Evolutionary conservation across 2,113 vertebrate genomes (phyloP).

Genomic region (Sus scrofa): DNA sequence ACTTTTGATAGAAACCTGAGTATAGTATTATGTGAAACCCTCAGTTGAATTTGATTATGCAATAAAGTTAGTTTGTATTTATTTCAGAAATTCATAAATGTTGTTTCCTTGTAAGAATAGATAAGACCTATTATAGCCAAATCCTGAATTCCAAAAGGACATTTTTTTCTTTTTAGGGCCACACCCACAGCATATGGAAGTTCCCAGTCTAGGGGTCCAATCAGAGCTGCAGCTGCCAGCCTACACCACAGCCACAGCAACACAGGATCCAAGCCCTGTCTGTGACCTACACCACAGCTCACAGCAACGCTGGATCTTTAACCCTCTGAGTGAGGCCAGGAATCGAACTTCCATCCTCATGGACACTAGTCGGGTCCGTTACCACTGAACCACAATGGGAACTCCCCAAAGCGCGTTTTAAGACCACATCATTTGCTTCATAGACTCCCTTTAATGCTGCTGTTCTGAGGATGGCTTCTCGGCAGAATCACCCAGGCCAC

Average conservation of each 20-base stretch:
- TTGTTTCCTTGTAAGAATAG: neutral
- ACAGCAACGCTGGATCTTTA: too few species aligned
- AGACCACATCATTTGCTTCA: neutral
- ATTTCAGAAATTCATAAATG: neutral
- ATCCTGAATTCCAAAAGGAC: neutral
- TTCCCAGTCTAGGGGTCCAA: too few species aligned
- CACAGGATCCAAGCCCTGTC: too few species aligned
- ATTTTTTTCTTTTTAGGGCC: neutral
- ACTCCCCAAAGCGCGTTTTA: neutral
- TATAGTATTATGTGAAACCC: neutral
- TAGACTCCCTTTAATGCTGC: neutral
- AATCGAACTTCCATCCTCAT: too few species aligned
- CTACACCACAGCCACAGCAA: too few species aligned
- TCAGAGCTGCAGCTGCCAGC: too few species aligned
- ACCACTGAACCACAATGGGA: too few species aligned
- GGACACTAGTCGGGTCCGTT: too few species aligned
- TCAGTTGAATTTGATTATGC: neutral
- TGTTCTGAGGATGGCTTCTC: neutral
- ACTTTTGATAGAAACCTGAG: neutral
- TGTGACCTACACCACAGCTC: too few species aligned
- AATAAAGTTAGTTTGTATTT: neutral
- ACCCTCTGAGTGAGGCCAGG: too few species aligned
- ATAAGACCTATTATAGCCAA: neutral
- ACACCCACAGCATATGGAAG: too few species aligned
- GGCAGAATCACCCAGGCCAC: neutral